These are phyloP conservation scores for Leucoraja erinaceus DNA, from an alignment of 2,113 vertebrate species.

Conservation along the genomic window DNA sequence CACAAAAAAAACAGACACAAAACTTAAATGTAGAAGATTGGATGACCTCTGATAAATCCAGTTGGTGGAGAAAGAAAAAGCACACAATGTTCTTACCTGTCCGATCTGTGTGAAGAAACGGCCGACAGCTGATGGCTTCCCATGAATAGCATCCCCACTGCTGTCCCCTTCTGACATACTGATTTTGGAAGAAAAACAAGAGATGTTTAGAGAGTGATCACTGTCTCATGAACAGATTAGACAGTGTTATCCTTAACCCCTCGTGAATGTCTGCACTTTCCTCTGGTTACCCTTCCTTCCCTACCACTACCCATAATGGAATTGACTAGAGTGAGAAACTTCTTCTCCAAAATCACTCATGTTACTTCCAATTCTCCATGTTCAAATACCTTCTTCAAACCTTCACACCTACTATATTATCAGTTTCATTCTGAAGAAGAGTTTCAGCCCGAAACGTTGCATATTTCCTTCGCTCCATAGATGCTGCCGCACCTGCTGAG, in stretches of 20 bases:
- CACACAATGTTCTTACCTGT: conserved; percentile 63
- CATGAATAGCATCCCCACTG: conserved; percentile 88
- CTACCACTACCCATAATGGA: not conserved
- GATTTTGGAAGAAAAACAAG: conserved; percentile 49
- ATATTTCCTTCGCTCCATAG: too few species aligned
- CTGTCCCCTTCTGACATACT: conserved; percentile 99
- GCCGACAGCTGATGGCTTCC: conserved; percentile 80
- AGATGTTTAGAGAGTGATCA: not conserved
- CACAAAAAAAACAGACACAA: not conserved
- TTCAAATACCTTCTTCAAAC: not conserved
- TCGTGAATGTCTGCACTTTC: not conserved
- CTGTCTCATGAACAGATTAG: not conserved
- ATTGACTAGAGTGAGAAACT: not conserved
- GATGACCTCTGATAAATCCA: not conserved
- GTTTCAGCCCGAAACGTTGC: too few species aligned
- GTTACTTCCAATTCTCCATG: not conserved
- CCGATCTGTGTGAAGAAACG: conserved; percentile 86
- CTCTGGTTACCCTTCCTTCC: too few species aligned
- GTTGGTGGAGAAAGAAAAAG: not conserved
- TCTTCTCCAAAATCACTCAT: not conserved
- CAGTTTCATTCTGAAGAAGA: not conserved
- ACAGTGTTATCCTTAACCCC: not conserved
- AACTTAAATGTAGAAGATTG: not conserved
- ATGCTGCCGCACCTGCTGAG: too few species aligned
- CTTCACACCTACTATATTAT: too few species aligned